Percentiles rank a stretch among this genome's conserved stretches.
These are phyloP conservation scores for Tenthredo notha DNA, from an alignment of 2,888 invertebrate species.

Conservation along the genomic window DNA sequence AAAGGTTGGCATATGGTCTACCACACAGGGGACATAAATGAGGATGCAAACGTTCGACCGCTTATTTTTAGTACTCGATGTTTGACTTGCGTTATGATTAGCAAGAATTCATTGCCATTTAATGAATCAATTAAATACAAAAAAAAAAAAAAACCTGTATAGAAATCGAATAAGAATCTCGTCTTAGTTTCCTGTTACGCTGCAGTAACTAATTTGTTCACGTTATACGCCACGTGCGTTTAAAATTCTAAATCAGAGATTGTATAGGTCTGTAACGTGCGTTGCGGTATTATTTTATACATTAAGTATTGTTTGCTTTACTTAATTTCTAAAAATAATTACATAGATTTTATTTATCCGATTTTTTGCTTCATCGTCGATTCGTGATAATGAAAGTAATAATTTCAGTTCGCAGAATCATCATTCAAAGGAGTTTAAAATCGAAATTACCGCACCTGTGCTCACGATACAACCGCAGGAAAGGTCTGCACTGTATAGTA, in stretches of 20 bases:
- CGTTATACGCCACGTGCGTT: neutral
- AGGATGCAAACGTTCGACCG: neutral
- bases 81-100: neutral
- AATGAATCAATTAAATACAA: neutral
- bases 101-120: neutral
- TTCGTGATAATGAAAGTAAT: neutral
- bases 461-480: slow-evolving; percentile 42
- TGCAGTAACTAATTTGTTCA: neutral
- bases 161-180: neutral
- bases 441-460: slow-evolving; percentile 45
- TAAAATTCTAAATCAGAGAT: neutral
- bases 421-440: neutral
- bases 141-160: neutral
- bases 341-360: neutral
- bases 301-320: neutral
- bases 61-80: neutral
- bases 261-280: neutral
- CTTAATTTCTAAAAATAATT: neutral
- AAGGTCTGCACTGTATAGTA: neutral
- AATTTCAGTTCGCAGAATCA: slow-evolving; percentile 25
- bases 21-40: neutral
- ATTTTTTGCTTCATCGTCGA: neutral
- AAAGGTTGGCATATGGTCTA: neutral
- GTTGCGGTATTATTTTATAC: neutral
- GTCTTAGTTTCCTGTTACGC: neutral